Percentiles rank a stretch among this genome's conserved stretches.
Evolutionary conservation across 2,797 vertebrate species (phyloP).

Genomic region (Anableps anableps): DNA sequence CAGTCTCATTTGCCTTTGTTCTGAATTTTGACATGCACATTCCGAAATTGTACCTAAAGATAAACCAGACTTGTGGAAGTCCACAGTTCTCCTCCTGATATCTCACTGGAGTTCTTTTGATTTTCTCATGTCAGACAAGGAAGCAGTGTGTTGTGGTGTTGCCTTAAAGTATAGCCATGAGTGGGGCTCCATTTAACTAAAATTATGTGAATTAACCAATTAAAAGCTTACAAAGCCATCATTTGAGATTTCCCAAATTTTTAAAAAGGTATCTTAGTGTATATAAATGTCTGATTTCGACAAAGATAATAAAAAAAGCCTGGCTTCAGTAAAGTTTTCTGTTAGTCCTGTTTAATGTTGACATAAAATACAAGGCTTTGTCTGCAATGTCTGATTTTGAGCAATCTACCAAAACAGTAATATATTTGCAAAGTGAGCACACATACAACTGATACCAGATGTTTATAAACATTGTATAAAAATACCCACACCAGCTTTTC

Average conservation of each 20-base stretch:
- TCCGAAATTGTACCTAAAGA: neutral
- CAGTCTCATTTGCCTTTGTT: neutral
- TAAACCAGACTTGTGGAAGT: neutral
- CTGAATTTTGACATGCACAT: neutral
- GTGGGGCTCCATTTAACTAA: neutral
- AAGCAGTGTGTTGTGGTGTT: neutral
- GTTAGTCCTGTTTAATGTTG: neutral
- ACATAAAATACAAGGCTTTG: too few species aligned
- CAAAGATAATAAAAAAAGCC: neutral
- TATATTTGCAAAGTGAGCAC: too few species aligned
- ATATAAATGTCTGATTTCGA: neutral
- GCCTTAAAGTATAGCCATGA: neutral
- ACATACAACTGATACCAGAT: too few species aligned
- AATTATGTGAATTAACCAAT: neutral
- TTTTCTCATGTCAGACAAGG: neutral
- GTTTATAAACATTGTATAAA: too few species aligned
- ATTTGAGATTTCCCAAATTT: neutral
- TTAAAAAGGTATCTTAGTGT: neutral
- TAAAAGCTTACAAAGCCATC: neutral
- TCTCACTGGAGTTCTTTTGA: neutral
- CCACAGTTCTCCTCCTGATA: neutral
- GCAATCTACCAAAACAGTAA: too few species aligned
- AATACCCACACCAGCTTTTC: too few species aligned
- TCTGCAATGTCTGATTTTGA: too few species aligned
- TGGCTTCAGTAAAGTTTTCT: neutral